phyloP scores from a whole-genome alignment of 2,113 vertebrate species.

The Panthera tigris region DNA sequence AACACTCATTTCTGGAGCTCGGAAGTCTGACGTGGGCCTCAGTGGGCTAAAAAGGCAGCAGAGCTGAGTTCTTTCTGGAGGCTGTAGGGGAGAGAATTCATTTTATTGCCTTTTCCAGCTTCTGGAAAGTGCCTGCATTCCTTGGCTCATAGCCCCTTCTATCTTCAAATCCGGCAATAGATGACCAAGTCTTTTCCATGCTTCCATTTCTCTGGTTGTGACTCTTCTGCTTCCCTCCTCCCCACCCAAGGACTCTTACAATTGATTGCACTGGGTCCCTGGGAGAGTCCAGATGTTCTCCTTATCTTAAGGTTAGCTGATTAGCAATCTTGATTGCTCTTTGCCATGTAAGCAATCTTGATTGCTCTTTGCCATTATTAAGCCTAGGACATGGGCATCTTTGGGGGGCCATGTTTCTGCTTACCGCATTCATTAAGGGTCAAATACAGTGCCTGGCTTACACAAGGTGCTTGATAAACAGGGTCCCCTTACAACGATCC shows the following conservation, averaged over 20 bases:
- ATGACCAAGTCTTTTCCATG: background rate
- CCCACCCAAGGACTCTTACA: background rate
- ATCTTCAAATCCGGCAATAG: background rate
- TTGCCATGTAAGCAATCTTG: background rate
- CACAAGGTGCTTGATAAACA: background rate
- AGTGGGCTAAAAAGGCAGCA: background rate
- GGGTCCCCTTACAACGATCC: background rate
- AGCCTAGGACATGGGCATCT: background rate
- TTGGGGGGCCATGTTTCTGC: background rate
- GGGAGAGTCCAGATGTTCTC: background rate
- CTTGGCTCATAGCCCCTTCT: background rate
- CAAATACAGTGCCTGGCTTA: background rate
- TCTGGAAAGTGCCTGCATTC: background rate
- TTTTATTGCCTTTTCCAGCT: conserved; percentile 10
- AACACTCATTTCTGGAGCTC: background rate
- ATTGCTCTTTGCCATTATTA: background rate
- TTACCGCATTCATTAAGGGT: background rate
- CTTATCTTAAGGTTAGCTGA: background rate
- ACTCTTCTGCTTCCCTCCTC: background rate
- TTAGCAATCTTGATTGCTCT: background rate
- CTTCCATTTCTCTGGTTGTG: background rate
- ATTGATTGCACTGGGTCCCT: background rate
- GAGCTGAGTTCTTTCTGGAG: background rate
- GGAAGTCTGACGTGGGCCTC: background rate
- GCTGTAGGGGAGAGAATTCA: background rate